phyloP scores from a whole-genome alignment of 2,797 vertebrate species.

The Falco biarmicus region DNA sequence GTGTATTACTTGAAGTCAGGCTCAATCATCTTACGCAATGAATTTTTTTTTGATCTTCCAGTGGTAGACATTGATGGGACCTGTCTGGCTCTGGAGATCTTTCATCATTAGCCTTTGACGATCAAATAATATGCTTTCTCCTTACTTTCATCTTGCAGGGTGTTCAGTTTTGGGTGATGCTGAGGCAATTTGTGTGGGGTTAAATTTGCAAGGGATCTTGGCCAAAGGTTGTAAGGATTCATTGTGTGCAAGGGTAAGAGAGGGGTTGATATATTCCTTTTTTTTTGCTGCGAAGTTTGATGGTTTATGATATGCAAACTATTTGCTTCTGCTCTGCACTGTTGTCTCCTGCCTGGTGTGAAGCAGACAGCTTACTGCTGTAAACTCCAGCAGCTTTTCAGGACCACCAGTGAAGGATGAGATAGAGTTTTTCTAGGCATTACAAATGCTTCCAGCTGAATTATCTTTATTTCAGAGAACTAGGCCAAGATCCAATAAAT shows the following conservation, averaged over 20 bases:
- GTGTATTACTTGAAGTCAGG: neutral
- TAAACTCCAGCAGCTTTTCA: neutral
- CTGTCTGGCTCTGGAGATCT: neutral
- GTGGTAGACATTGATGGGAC: neutral
- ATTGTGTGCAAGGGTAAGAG: neutral
- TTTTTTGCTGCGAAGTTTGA: neutral
- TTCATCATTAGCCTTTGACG: neutral
- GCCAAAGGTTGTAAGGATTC: neutral
- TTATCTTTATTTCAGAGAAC: neutral
- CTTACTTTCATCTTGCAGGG: neutral
- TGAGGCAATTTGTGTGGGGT: neutral
- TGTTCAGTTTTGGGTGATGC: neutral
- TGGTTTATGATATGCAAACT: neutral
- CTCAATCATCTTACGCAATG: neutral
- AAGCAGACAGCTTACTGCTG: neutral
- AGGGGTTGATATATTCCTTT: neutral
- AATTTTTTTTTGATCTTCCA: neutral
- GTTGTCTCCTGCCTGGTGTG: neutral
- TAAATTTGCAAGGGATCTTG: neutral
- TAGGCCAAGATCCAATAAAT: neutral
- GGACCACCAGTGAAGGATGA: neutral
- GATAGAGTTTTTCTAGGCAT: neutral
- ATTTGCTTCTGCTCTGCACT: neutral
- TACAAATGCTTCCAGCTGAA: neutral
- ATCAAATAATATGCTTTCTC: fast-evolving